Conservation (phyloP, 2,113 vertebrate genomes). For the Epinephelus cyanopodus region DNA sequence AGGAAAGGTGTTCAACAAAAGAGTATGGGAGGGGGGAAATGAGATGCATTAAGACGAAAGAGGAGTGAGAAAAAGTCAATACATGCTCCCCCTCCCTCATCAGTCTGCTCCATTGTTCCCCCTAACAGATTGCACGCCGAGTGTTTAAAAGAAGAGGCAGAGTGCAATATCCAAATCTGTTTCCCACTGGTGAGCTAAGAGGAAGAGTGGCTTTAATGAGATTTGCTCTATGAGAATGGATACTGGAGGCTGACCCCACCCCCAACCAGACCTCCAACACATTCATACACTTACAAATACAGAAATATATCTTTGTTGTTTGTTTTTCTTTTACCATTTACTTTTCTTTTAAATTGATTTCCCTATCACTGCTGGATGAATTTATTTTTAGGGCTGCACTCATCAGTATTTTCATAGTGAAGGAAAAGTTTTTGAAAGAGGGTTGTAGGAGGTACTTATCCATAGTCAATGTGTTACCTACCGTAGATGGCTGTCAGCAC, state of each 20-base stretch:
- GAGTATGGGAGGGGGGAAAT: slow-evolving; percentile 60
- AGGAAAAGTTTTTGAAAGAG: too few relatives aligned
- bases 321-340: not conserved
- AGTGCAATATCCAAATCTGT: slow-evolving; percentile 77
- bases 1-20: slow-evolving; percentile 78
- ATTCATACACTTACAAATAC: not conserved
- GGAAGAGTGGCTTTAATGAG: slow-evolving; percentile 73
- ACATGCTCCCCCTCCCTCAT: slow-evolving; percentile 59
- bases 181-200: slow-evolving; percentile 65
- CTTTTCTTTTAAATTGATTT: too few relatives aligned
- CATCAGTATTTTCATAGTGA: too few relatives aligned
- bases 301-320: not conserved
- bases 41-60: slow-evolving; percentile 78
- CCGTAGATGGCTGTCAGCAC: not conserved
- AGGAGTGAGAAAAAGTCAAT: slow-evolving; percentile 76
- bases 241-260: slow-evolving; percentile 29
- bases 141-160: slow-evolving; percentile 63
- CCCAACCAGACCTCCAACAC: not conserved
- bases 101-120: slow-evolving; percentile 72
- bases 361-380: too few relatives aligned
- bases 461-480: not conserved
- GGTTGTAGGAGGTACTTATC: too few relatives aligned
- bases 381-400: too few relatives aligned
- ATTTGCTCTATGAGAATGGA: slow-evolving; percentile 64
- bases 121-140: slow-evolving; percentile 58